A percentile compares a stretch with the other conserved stretches of the same genome.
Evolutionary conservation across 2,797 vertebrate genomes (phyloP).

Genomic region (Mormyrus hasselquistii): DNA sequence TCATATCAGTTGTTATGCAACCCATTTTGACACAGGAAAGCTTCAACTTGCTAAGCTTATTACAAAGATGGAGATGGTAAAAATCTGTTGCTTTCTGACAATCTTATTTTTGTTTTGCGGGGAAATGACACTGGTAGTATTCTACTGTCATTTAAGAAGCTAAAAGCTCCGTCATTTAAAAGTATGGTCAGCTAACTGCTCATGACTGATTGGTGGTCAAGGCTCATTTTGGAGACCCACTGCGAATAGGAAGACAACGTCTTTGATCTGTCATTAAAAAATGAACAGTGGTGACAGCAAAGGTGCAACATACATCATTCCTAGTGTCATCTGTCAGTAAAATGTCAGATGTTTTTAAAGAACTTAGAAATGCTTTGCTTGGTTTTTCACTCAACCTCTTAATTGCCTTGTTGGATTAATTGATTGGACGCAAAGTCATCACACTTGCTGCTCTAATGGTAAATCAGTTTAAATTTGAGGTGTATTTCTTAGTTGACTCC

Average conservation of each 20-base stretch:
- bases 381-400: not conserved
- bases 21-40: not conserved
- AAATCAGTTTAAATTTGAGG: not conserved
- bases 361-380: not conserved
- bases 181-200: not conserved
- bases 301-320: not conserved
- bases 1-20: not conserved
- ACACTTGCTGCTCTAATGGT: not conserved
- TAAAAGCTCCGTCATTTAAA: not conserved
- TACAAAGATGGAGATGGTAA: not conserved
- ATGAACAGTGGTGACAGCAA: not conserved
- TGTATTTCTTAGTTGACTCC: not conserved
- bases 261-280: not conserved
- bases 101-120: not conserved
- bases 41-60: not conserved
- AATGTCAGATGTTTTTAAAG: not conserved
- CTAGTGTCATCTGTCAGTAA: not conserved
- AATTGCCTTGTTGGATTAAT: not conserved
- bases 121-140: not conserved
- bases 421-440: not conserved
- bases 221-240: not conserved
- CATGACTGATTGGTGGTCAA: not conserved
- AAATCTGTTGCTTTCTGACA: not conserved
- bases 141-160: not conserved
- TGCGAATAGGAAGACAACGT: not conserved